Percentiles rank a stretch among this genome's conserved stretches.
These are phyloP conservation scores for Podocnemis expansa DNA, from an alignment of 2,113 vertebrate genomes.

Conservation along the genomic window DNA sequence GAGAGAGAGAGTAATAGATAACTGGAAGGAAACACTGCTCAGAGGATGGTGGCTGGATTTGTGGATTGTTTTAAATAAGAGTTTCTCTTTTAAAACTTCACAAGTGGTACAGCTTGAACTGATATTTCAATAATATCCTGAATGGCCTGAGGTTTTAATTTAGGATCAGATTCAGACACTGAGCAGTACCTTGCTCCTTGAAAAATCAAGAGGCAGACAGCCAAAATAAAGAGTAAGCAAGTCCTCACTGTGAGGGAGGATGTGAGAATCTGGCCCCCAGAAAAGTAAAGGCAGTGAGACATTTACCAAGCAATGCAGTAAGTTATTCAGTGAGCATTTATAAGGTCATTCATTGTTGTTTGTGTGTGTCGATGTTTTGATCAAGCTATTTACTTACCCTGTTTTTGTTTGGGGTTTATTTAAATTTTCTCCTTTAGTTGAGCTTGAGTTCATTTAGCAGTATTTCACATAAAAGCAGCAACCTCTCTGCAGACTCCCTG, in stretches of 20 bases:
- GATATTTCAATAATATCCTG: not conserved
- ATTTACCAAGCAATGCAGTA: not conserved
- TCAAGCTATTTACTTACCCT: not conserved
- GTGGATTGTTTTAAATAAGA: not conserved
- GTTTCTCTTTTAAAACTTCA: not conserved
- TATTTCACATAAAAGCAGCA: conserved; percentile 12
- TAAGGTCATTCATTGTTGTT: not conserved
- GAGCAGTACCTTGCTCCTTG: not conserved
- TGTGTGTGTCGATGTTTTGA: not conserved
- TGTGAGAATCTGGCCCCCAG: not conserved
- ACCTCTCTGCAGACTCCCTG: not conserved
- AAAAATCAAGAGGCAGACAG: not conserved
- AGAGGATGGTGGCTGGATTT: not conserved
- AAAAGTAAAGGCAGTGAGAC: not conserved
- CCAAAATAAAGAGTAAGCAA: not conserved
- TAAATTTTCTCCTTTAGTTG: not conserved
- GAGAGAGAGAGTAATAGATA: not conserved
- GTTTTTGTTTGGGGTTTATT: not conserved
- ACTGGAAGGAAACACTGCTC: not conserved
- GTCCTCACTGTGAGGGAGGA: accelerated
- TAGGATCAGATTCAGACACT: not conserved
- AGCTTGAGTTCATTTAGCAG: conserved; percentile 27
- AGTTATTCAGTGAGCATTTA: not conserved
- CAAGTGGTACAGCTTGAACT: not conserved
- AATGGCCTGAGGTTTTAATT: not conserved